These are phyloP conservation scores for Campylomormyrus numenius DNA, from an alignment of 2,113 vertebrate species.

Conservation along the genomic window DNA sequence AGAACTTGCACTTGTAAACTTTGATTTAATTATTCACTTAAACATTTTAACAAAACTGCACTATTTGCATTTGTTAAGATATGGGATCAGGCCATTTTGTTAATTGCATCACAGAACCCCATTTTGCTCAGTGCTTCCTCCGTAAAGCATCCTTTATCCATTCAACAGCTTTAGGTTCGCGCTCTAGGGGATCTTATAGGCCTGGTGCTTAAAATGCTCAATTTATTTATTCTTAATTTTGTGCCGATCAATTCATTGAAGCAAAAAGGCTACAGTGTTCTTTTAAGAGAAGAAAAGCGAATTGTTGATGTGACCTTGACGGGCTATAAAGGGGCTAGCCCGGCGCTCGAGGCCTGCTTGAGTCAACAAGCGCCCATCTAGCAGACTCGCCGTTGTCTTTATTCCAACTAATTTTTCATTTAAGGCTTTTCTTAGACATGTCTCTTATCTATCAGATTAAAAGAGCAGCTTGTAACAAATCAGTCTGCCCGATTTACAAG, in stretches of 20 bases:
- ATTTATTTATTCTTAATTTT: constrained; percentile 99
- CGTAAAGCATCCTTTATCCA: constrained; percentile 88
- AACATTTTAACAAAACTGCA: constrained; percentile 99
- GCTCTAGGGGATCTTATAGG: constrained; percentile 96
- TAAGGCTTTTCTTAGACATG: constrained; percentile 99
- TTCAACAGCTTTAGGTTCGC: constrained; percentile 95
- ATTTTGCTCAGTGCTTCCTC: constrained; percentile 85
- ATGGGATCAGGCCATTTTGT: constrained; percentile 98
- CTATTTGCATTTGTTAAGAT: constrained; percentile 99
- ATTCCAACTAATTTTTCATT: constrained; percentile 99
- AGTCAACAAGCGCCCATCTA: constrained; percentile 99
- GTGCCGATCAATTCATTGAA: constrained; percentile 99
- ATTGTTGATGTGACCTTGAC: constrained; percentile 99
- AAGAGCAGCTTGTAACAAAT: constrained; percentile 99
- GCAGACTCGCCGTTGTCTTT: constrained; percentile 99
- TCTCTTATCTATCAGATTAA: constrained; percentile 99
- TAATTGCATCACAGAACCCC: constrained; percentile 94
- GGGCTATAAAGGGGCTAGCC: constrained; percentile 92
- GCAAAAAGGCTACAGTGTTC: constrained; percentile 99
- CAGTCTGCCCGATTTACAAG: constrained; percentile 99
- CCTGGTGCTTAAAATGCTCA: constrained; percentile 94
- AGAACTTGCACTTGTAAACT: constrained; percentile 87
- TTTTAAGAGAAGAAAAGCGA: constrained; percentile 98
- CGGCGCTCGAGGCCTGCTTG: constrained; percentile 91
- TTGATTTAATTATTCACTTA: constrained; percentile 98